These are phyloP conservation scores for Pogonognathellus flavescens DNA, from an alignment of 1,140 invertebrate genomes.

Conservation along the genomic window DNA sequence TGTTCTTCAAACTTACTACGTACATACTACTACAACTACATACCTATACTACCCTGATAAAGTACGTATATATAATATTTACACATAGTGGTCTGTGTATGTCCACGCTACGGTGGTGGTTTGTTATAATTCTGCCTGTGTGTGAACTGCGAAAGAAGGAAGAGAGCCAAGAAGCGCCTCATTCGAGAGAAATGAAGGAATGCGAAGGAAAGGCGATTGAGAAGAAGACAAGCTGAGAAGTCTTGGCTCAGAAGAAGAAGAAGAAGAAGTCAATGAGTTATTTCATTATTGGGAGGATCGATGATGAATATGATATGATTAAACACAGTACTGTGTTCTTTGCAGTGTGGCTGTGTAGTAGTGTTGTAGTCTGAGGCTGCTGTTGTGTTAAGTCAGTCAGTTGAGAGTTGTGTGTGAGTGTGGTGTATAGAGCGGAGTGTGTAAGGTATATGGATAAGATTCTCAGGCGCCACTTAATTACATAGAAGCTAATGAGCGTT, in stretches of 20 bases:
- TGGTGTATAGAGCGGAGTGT: neutral
- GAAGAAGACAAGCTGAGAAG: neutral
- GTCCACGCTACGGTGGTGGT: too few species aligned
- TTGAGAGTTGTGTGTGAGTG: slow-evolving; percentile 18
- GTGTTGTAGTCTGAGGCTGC: too few species aligned
- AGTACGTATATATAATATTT: too few species aligned
- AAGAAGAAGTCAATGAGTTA: too few species aligned
- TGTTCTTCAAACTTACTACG: too few species aligned
- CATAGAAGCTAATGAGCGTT: slow-evolving; percentile 65
- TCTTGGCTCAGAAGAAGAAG: neutral
- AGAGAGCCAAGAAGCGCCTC: too few species aligned
- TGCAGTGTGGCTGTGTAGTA: too few species aligned
- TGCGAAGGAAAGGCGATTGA: neutral
- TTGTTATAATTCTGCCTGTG: neutral
- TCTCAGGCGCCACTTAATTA: slow-evolving; percentile 66
- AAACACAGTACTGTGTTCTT: too few species aligned
- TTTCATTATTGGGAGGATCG: slow-evolving; percentile 54
- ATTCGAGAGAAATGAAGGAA: neutral
- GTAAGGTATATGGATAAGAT: slow-evolving; percentile 53
- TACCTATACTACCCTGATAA: too few species aligned
- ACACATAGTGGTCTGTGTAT: too few species aligned
- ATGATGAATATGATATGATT: slow-evolving; percentile 62
- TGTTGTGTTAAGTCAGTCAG: neutral
- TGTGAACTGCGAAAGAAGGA: neutral
- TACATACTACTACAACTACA: too few species aligned